phyloP scores from a whole-genome alignment of 2,113 vertebrate species.

The Vulpes ferrilata region DNA sequence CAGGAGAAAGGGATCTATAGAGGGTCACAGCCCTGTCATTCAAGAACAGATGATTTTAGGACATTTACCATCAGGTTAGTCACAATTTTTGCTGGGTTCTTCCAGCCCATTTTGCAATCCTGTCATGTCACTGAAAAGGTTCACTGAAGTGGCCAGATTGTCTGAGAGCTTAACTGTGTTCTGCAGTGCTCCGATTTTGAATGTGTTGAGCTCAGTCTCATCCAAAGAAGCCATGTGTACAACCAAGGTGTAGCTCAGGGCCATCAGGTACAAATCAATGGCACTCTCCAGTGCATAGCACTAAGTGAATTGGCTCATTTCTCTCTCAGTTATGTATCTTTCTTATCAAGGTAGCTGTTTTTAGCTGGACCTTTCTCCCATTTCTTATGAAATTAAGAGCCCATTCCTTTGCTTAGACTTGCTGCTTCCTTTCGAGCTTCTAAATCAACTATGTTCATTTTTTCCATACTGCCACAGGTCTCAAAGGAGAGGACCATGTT shows the following conservation, averaged over 20 bases:
- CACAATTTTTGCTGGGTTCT: not conserved
- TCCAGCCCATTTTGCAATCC: not conserved
- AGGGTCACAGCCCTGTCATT: not conserved
- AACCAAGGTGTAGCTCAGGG: not conserved
- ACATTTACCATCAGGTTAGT: not conserved
- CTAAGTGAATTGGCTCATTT: not conserved
- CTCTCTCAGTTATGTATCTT: not conserved
- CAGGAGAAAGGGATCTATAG: not conserved
- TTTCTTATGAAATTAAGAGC: not conserved
- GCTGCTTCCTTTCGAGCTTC: constrained; percentile 4
- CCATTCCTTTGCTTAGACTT: not conserved
- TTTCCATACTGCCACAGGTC: not conserved
- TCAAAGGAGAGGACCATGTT: constrained; percentile 8
- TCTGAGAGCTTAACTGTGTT: not conserved
- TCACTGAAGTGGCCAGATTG: not conserved
- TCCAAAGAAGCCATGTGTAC: not conserved
- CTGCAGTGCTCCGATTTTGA: not conserved
- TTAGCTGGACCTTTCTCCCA: not conserved
- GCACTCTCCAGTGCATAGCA: not conserved
- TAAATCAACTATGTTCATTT: not conserved
- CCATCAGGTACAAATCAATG: not conserved
- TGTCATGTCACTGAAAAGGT: not conserved
- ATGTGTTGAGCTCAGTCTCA: not conserved
- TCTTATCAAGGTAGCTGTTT: not conserved
- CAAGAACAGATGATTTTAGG: not conserved